Evolutionary conservation across 2,888 invertebrate species (phyloP), one percentile per base, ranked within the genome.

Genomic region (Volucella bombylans): DNA sequence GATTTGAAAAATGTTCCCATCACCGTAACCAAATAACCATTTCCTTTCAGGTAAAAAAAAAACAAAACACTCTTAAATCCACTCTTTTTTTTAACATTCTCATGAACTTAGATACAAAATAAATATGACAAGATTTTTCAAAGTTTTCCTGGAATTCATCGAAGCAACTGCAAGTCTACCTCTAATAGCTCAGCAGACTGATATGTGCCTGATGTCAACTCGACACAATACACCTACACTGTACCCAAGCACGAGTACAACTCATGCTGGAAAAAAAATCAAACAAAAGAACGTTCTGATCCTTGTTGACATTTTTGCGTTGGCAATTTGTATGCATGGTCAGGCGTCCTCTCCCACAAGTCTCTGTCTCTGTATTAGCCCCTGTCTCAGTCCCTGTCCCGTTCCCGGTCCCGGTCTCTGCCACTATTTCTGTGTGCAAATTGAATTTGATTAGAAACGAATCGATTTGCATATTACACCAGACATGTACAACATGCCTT

Each of bases 381-480:
- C n/a, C 47, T 47, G 6, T 47, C 6, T 23, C 18, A 23, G 18
- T 23, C 23, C 23, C 4, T 4, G 23, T 23, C 23, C 23, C 23
- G 23, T 0, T 23, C n/a, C n/a, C n/a, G n/a, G n/a, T n/a, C 31
- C 18, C 18, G 18, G 18, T 47, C 47, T 1, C n/a, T 47, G 39
- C 41, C 31, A 6, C 31, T 31, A 31, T 31, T 31, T 6, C 62
- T 31, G 49, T 50, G 41, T 55, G 55, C 69, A 31, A 69, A 71
- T 67, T 62, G 50, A 72, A 82, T 64, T 82, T 77, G 82, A 82
- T 72, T 82, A 77, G 82, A 72, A 72, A 77, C 72, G 62, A 72
- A 82, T 82, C 62, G 67, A 82, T 82, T 82, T 82, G 77, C 77
- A 82, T 82, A 77, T 68, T 68, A 62, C 67, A 68, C 52, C 65